Percentiles rank a stretch among this genome's conserved stretches.
Evolutionary conservation across 2,888 invertebrate genomes (phyloP).

Genomic region (Sialis lutaria): DNA sequence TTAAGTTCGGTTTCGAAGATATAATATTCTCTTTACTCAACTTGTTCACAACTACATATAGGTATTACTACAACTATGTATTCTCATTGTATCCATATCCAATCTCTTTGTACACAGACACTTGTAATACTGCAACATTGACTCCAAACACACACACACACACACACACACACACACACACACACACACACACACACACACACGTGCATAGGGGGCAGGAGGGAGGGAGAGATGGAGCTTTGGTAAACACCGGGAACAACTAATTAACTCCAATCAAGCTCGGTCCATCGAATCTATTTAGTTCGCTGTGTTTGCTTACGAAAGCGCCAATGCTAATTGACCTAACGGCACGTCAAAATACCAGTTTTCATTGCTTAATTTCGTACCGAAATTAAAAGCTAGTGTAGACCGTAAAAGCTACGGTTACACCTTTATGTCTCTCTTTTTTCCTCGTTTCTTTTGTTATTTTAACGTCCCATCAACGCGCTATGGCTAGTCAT

Average conservation of each 20-base stretch:
- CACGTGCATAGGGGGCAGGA: no score
- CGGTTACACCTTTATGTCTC: neutral
- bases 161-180: no score
- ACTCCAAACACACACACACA: no score
- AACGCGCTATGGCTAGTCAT: neutral
- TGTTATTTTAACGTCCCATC: neutral
- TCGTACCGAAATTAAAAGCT: constrained; percentile 2
- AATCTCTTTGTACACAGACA: no score
- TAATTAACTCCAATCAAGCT: constrained; percentile 41
- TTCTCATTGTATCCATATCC: no score
- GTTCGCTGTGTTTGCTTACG: constrained; percentile 27
- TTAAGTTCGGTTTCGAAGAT: no score
- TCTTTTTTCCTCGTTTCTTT: neutral
- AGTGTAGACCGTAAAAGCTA: neutral
- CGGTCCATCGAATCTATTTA: constrained; percentile 33
- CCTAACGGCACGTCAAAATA: constrained; percentile 20
- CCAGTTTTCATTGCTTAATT: constrained; percentile 19
- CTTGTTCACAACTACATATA: no score
- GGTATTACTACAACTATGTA: no score
- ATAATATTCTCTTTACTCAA: no score
- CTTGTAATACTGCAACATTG: no score
- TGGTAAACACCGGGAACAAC: constrained; percentile 25
- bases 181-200: no score
- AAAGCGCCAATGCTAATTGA: constrained; percentile 26
- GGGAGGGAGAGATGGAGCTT: neutral